phyloP scores from a whole-genome alignment of 2,113 vertebrate genomes.

The Alosa alosa region DNA sequence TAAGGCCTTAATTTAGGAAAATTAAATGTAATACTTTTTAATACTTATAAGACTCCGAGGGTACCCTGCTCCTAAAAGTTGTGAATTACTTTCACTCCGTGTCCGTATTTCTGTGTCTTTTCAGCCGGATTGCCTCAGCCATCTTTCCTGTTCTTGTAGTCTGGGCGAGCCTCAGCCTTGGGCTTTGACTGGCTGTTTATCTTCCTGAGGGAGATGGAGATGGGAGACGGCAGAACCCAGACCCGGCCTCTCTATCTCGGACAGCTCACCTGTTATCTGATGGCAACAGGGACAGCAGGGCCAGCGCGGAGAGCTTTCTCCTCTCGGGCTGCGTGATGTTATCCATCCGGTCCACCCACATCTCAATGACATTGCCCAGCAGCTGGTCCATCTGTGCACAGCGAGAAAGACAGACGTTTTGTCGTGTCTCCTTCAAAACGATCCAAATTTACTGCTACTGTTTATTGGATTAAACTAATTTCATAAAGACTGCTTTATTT shows the following conservation, averaged over 20 bases:
- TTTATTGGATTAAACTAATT: not conserved
- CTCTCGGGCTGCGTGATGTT: constrained; percentile 98
- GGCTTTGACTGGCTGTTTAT: not conserved
- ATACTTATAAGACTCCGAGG: too few species aligned
- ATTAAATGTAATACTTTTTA: too few species aligned
- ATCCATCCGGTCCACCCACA: constrained; percentile 99
- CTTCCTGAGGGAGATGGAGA: not conserved
- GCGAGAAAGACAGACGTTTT: not conserved
- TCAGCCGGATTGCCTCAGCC: not conserved
- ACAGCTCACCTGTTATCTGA: constrained; percentile 82
- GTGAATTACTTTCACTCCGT: too few species aligned
- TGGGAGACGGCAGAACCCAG: not conserved
- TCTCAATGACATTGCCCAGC: constrained; percentile 90
- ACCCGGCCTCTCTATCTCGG: not conserved
- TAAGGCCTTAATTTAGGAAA: too few species aligned
- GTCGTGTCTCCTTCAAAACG: too few species aligned
- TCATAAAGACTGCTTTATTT: not conserved
- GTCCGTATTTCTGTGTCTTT: not conserved
- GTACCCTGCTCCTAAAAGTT: too few species aligned
- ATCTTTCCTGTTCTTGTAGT: not conserved
- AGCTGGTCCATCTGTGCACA: constrained; percentile 81
- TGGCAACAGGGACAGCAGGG: constrained; percentile 89
- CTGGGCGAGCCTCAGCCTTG: not conserved
- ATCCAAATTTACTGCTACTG: too few species aligned
- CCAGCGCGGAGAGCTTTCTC: constrained; percentile 92